Evolutionary conservation across 2,113 vertebrate genomes (phyloP), one percentile per base, ranked within the genome.

Genomic region (Xiphophorus couchianus): DNA sequence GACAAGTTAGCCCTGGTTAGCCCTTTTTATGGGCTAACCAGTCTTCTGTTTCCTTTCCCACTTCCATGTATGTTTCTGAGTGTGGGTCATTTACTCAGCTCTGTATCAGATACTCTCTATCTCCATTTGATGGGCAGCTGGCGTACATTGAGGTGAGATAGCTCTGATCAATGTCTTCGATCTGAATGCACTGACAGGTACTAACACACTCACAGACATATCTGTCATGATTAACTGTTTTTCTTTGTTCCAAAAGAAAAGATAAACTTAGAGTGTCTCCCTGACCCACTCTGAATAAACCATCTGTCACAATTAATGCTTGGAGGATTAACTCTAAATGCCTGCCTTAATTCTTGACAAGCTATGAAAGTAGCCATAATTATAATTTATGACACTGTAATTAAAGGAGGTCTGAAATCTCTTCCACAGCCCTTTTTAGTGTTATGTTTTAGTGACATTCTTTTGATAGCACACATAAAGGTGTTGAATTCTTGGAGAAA

Each of bases 131-230:
- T 84, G 81, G 84, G 70, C 84, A 86, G 78, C 81, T 90, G 91
- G 89, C 86, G 54, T 65, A 74, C 85, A 77, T 76, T 25, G 80
- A 83, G 80, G 83, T 74, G 76, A 88, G 91, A 91, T 87, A 88
- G 87, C 80, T 75, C 69, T 33, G 48, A 90, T 93, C 92, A 92
- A 93, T 94, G 86, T 66, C 54, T 92, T 92, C 83, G 85, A 93
- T 93, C 80, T 69, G 63, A 75, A 71, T 78, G 31, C 71, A 71
- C 76, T 73, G 79, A 78, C 80, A 83, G 80, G 58, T 66, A 72
- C 76, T 73, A 76, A 82, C 73, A 82, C 82, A 86, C 89, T 82
- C 35, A 0, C 62, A 66, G 33, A 69, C 66, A 44, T 30, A 76
- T 86, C 86, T 54, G 71, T 90, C 86, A 85, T 73, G 64, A 69